Evolutionary conservation across 2,113 vertebrate genomes (phyloP).

Genomic region (Gadus chalcogrammus): DNA sequence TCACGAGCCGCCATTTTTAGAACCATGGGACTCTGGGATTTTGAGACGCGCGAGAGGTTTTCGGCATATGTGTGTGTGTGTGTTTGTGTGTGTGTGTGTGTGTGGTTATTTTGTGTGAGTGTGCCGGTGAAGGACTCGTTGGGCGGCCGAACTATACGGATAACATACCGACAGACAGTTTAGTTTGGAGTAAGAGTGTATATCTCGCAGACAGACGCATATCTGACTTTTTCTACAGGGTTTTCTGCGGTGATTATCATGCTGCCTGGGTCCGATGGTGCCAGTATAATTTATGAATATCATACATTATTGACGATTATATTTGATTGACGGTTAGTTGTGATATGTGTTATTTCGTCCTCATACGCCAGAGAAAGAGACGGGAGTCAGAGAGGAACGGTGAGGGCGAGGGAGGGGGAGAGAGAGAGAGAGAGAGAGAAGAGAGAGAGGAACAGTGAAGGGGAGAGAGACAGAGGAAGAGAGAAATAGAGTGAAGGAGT

Average conservation of each 20-base stretch:
- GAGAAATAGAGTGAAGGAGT: constrained; percentile 1
- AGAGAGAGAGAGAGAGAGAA: not conserved
- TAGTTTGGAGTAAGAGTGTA: too few relatives aligned
- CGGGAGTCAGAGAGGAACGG: constrained; percentile 8
- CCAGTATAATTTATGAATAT: too few relatives aligned
- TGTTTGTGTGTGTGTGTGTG: not conserved
- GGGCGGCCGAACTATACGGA: not conserved
- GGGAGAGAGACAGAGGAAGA: not conserved
- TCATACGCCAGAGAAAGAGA: not conserved
- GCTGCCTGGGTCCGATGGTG: too few relatives aligned
- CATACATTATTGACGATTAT: too few relatives aligned
- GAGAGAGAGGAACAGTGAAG: constrained; percentile 4
- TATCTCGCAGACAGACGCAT: too few relatives aligned
- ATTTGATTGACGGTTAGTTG: too few relatives aligned
- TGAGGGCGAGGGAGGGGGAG: constrained; percentile 3
- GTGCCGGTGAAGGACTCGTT: not conserved
- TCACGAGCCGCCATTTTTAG: constrained; percentile 44
- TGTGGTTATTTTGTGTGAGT: not conserved
- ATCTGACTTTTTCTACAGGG: too few relatives aligned
- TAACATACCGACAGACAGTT: too few relatives aligned
- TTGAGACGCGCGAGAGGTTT: not conserved
- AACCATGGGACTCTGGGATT: constrained; percentile 25
- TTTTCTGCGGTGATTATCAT: too few relatives aligned
- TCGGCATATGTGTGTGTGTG: not conserved
- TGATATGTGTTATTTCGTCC: not conserved